A percentile compares a stretch with the other conserved stretches of the same genome.
Evolutionary conservation across 1,140 invertebrate species (phyloP).

Genomic region (Microplitis mediator): DNA sequence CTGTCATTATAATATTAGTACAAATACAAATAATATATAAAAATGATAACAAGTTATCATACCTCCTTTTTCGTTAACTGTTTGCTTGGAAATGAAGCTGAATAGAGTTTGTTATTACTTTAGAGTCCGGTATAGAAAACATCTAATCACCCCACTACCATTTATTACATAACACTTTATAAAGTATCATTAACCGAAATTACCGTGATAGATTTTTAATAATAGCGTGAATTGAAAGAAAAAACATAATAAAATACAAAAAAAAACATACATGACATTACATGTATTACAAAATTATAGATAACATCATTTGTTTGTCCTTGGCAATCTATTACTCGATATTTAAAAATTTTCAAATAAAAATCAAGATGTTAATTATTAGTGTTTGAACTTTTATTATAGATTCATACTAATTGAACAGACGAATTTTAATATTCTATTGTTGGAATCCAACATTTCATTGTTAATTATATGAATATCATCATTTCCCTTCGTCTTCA

Average conservation of each 20-base stretch:
- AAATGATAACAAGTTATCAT: background rate
- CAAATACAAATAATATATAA: background rate
- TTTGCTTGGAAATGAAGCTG: background rate
- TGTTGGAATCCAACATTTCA: too few relatives aligned
- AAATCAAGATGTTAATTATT: too few relatives aligned
- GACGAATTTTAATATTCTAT: too few relatives aligned
- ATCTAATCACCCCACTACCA: background rate
- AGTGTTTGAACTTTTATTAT: too few relatives aligned
- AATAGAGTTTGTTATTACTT: background rate
- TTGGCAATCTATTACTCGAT: background rate
- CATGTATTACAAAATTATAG: background rate
- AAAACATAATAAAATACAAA: background rate
- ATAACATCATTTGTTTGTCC: background rate
- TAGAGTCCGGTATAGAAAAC: background rate
- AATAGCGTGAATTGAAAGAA: background rate
- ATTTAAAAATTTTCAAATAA: background rate
- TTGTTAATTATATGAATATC: too few relatives aligned
- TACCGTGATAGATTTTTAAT: background rate
- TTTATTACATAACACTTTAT: background rate
- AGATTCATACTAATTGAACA: too few relatives aligned
- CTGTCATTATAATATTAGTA: background rate
- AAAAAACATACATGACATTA: background rate
- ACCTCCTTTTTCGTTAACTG: background rate
- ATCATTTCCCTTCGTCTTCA: too few relatives aligned
- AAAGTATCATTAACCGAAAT: slow-evolving; percentile 3